Evolutionary conservation across 2,797 vertebrate species (phyloP).

Genomic region (Harpagifer antarcticus): DNA sequence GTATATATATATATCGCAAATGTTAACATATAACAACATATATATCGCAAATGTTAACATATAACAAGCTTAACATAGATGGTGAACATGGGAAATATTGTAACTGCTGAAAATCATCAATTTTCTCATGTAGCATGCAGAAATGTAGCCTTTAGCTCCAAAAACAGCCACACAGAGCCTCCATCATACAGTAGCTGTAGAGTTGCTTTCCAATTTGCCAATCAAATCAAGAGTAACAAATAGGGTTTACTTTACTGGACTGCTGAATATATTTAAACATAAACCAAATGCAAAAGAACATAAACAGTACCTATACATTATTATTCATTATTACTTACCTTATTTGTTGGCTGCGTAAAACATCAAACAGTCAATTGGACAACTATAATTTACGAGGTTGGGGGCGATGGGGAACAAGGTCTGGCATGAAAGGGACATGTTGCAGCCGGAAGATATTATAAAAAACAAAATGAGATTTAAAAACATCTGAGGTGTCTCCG

Average conservation of each 20-base stretch:
- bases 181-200: not conserved
- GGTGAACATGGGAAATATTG: constrained; percentile 5
- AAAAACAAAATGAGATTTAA: not conserved
- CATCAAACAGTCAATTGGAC: not conserved
- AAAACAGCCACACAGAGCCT: not conserved
- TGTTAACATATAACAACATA: too few relatives aligned
- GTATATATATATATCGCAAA: too few relatives aligned
- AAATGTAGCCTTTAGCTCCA: not conserved
- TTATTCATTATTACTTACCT: too few relatives aligned
- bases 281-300: not conserved
- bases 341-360: not conserved
- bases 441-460: not conserved
- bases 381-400: too few relatives aligned
- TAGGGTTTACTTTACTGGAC: not conserved
- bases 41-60: too few relatives aligned
- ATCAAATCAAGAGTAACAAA: not conserved
- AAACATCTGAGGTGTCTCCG: not conserved
- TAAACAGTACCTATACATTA: too few relatives aligned
- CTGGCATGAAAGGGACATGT: not conserved
- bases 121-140: not conserved
- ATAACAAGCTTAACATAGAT: too few relatives aligned
- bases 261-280: not conserved
- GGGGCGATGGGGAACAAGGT: not conserved
- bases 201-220: not conserved
- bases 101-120: not conserved